A percentile compares a stretch with the other conserved stretches of the same genome.
Evolutionary conservation across 2,113 vertebrate genomes (phyloP).

Genomic region (Columbina picui): DNA sequence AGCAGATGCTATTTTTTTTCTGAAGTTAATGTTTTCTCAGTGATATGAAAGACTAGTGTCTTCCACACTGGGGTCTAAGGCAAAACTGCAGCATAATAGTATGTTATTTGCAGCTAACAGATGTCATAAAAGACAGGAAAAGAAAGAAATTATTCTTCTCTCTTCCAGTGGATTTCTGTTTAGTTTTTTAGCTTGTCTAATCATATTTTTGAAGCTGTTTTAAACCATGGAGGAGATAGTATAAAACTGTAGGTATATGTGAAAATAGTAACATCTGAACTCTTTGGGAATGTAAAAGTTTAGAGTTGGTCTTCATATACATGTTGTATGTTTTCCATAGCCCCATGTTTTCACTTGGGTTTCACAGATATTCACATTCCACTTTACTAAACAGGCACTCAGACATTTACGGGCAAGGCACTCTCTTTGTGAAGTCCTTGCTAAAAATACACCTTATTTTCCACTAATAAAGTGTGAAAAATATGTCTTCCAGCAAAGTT

Average conservation of each 20-base stretch:
- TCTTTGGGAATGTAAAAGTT: not conserved
- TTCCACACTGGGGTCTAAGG: not conserved
- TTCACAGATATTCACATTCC: slow-evolving; percentile 15
- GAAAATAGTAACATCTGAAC: slow-evolving; percentile 25
- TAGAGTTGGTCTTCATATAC: not conserved
- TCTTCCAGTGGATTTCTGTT: slow-evolving; percentile 10
- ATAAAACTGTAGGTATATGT: not conserved
- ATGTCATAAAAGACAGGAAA: not conserved
- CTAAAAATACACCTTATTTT: slow-evolving; percentile 24
- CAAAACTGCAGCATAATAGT: not conserved
- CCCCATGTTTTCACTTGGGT: not conserved
- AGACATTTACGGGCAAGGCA: not conserved
- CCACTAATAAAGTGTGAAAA: not conserved
- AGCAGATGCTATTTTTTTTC: not conserved
- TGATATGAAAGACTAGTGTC: not conserved
- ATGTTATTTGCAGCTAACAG: not conserved
- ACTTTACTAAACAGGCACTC: slow-evolving; percentile 1
- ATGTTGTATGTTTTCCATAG: slow-evolving; percentile 20
- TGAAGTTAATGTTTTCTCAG: not conserved
- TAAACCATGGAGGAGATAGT: not conserved
- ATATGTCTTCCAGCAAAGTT: not conserved
- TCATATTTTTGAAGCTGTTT: not conserved
- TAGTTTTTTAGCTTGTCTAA: not conserved
- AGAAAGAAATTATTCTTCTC: not conserved
- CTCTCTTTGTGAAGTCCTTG: not conserved